Base-by-base conservation (phyloP, 1,140 invertebrate genomes). In the Calephelis virginiensis region DNA sequence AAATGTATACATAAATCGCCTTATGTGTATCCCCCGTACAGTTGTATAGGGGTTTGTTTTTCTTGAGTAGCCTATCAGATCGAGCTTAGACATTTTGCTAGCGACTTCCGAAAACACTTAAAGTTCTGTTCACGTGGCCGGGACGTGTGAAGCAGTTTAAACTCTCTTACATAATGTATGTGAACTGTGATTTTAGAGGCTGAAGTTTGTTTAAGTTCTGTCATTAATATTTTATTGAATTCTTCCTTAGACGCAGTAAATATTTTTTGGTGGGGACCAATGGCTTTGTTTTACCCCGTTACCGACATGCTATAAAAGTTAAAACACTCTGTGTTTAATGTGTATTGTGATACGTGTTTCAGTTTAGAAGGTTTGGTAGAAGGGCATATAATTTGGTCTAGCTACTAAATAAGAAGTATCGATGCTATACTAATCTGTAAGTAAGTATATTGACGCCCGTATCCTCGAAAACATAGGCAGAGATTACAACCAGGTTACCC, bases 131-230 rank as follows among this genome's bases (percentile, higher is more conserved):
- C 53, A 59, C 53, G 53, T 59, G 53, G 6, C 14, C 9, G 17
- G 12, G 7, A 59, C 53, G 56, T 59, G 56, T 59, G 56, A 59
- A 28, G 56, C 56, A 59, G 56, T 38, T 59, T 59, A 59, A 59
- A 59, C n/a, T 59, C 37, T n/a, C 53, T 6, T 59, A 37, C 28
- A 59, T 38, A 59, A 38, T 59, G 28, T 17, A 59, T 59, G 53
- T 59, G 12, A 37, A 37, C 53, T 37, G 50, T 56, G 28, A 59
- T 59, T 59, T 37, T 59, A 59, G 37, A 59, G 17, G 12, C 53
- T 7, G 37, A 59, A 59, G 11, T 38, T 38, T 37, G 28, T 13
- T 28, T 49, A 14, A 28, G 17, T 49, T 49, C 13, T 13, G 2
- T 14, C 6, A 49, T 3, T 13, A 49, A 13, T 14, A 13, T 14